Conservation (phyloP, 2,888 invertebrate species). For the Uropetala carovei region DNA sequence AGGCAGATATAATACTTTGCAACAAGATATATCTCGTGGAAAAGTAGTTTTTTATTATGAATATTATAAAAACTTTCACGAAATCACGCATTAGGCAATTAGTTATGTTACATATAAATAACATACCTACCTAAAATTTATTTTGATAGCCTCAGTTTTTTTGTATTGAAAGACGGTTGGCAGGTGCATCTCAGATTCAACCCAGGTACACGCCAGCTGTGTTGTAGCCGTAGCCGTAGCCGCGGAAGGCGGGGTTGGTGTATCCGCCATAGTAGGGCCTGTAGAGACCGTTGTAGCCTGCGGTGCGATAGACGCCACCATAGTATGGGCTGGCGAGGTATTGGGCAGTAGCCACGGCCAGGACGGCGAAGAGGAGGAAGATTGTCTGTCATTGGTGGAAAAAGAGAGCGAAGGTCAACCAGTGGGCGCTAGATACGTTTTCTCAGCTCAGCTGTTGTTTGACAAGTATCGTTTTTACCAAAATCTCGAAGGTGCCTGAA, state of each 20-base stretch:
- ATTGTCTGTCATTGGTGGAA: not conserved
- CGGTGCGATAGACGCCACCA: not conserved
- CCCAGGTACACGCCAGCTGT: not conserved
- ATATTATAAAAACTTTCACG: too few relatives aligned
- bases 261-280: not conserved
- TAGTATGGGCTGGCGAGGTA: not conserved
- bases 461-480: not conserved
- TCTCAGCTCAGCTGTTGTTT: not conserved
- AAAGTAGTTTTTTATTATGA: too few relatives aligned
- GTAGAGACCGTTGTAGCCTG: not conserved
- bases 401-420: conserved; percentile 2
- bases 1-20: too few relatives aligned
- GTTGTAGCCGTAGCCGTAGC: not conserved
- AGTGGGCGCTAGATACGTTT: not conserved
- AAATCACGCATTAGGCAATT: too few relatives aligned
- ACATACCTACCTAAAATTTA: not conserved
- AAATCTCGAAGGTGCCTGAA: too few relatives aligned
- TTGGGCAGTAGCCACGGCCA: conserved; percentile 1
- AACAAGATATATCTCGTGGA: too few relatives aligned
- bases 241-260: not conserved
- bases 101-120: too few relatives aligned
- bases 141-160: not conserved
- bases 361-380: conserved; percentile 15
- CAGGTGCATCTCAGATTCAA: not conserved
- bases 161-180: not conserved